Conservation (phyloP, 2,797 vertebrate species). For the Tangara arthus region DNA sequence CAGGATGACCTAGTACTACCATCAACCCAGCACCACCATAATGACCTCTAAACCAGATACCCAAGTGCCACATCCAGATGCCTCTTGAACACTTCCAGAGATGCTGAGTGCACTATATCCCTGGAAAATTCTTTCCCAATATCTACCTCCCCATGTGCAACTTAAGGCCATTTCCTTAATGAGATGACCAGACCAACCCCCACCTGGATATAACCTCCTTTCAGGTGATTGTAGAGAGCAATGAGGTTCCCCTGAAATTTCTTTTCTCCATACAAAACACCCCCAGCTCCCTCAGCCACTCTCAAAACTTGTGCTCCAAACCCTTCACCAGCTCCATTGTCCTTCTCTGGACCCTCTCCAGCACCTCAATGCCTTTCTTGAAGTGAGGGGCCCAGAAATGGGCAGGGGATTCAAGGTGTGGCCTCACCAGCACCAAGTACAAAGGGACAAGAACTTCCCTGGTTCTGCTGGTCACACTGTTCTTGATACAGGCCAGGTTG, state of each 20-base stretch:
- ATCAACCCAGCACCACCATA: background rate
- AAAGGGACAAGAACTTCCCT: background rate
- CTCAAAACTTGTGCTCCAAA: background rate
- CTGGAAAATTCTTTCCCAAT: background rate
- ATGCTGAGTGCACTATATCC: background rate
- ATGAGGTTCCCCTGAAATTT: background rate
- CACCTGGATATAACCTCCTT: background rate
- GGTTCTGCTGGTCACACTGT: background rate
- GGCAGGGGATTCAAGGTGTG: background rate
- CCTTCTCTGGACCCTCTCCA: background rate
- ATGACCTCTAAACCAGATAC: background rate
- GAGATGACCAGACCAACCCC: background rate
- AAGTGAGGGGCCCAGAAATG: background rate
- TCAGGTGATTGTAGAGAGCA: background rate
- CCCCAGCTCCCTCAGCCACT: background rate
- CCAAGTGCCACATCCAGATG: background rate
- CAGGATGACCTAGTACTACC: background rate
- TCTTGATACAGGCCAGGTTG: background rate
- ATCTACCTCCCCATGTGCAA: background rate
- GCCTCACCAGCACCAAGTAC: accelerated
- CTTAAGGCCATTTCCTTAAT: background rate
- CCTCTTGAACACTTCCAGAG: background rate
- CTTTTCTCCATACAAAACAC: background rate
- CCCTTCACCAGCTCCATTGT: accelerated
- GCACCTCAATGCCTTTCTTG: background rate